phyloP scores from a whole-genome alignment of 2,888 invertebrate genomes.

The Plebejus melissa region DNA sequence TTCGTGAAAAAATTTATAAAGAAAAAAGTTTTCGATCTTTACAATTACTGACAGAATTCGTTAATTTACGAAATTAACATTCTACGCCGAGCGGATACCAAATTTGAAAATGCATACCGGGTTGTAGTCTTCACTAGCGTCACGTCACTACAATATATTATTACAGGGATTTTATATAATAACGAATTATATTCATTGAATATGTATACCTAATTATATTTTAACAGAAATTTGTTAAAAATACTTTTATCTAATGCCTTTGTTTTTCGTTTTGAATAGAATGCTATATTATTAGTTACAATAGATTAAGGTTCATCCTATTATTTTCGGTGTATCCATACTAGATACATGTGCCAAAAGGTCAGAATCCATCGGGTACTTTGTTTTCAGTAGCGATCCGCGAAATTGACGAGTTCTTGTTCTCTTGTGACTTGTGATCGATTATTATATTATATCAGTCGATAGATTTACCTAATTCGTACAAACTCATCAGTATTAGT shows the following conservation, averaged over 20 bases:
- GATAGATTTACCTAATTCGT: slow-evolving; percentile 71
- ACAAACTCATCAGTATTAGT: slow-evolving; percentile 79
- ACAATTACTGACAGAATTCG: not conserved
- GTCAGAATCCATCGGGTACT: slow-evolving; percentile 40
- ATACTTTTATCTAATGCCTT: slow-evolving; percentile 55
- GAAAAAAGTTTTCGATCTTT: not conserved
- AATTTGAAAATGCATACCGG: slow-evolving; percentile 42
- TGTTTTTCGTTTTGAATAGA: slow-evolving; percentile 45
- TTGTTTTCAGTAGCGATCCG: slow-evolving; percentile 30
- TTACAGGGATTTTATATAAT: slow-evolving; percentile 79
- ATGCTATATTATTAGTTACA: slow-evolving; percentile 28
- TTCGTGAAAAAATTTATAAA: not conserved
- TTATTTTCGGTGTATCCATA: slow-evolving; percentile 31
- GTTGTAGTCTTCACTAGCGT: slow-evolving; percentile 53
- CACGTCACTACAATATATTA: slow-evolving; percentile 75
- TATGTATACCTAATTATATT: slow-evolving; percentile 60
- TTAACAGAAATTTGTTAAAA: slow-evolving; percentile 51
- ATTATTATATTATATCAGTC: slow-evolving; percentile 43
- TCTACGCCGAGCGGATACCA: not conserved
- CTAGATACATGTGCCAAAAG: slow-evolving; percentile 68
- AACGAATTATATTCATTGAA: slow-evolving; percentile 69
- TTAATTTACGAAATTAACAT: not conserved
- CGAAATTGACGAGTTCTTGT: slow-evolving; percentile 32
- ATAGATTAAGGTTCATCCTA: slow-evolving; percentile 26
- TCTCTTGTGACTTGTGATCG: slow-evolving; percentile 61